Percentiles rank a stretch among this genome's conserved stretches.
These are phyloP conservation scores for Ariolimax columbianus DNA, from an alignment of 2,888 invertebrate species.

Conservation along the genomic window DNA sequence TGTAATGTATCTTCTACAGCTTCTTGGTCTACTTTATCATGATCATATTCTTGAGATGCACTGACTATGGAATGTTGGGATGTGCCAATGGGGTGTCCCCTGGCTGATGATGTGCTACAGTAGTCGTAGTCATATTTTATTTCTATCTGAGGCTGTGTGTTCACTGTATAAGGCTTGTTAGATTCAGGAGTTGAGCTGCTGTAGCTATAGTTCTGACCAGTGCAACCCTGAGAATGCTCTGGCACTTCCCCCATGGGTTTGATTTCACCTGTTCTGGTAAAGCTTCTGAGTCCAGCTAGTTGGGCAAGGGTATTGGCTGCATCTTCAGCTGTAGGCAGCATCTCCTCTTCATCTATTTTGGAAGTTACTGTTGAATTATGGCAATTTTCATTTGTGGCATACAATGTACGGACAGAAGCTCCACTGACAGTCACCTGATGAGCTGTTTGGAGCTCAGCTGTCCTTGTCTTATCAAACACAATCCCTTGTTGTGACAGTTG, in stretches of 20 bases:
- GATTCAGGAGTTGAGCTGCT: neutral
- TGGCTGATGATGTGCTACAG: neutral
- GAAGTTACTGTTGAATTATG: neutral
- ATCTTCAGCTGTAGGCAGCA: conserved; percentile 55
- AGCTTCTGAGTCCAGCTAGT: conserved; percentile 51
- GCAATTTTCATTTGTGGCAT: conserved; percentile 5
- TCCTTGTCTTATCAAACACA: conserved; percentile 52
- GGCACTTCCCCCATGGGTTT: neutral
- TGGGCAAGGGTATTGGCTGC: conserved; percentile 57
- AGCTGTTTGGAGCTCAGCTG: conserved; percentile 29
- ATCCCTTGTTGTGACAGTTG: conserved; percentile 57
- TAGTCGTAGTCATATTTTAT: conserved; percentile 13
- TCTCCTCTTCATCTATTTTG: conserved; percentile 39
- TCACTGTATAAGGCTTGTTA: conserved; percentile 1
- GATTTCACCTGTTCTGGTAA: conserved; percentile 4
- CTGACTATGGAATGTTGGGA: neutral
- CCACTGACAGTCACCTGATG: conserved; percentile 15
- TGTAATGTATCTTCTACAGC: neutral
- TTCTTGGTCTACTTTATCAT: conserved; percentile 3
- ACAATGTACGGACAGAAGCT: neutral
- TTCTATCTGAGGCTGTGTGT: conserved; percentile 18
- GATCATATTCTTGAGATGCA: neutral
- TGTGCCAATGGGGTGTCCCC: neutral
- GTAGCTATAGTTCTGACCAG: conserved; percentile 6
- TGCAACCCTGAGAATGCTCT: neutral